phyloP scores from a whole-genome alignment of 2,113 vertebrate genomes.

The Callipepla californica region DNA sequence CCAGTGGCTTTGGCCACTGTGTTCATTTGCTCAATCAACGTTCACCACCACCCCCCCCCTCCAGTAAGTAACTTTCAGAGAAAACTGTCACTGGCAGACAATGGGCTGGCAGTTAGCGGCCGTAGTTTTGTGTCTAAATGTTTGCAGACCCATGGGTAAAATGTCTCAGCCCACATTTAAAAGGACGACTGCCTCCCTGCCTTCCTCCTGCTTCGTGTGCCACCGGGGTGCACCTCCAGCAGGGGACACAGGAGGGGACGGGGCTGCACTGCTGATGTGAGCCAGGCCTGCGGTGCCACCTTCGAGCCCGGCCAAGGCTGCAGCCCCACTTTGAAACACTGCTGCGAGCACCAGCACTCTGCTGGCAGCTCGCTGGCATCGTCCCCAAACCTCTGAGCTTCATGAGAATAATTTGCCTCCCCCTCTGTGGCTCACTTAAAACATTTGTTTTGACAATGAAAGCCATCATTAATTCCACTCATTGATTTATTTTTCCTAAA shows the following conservation, averaged over 20 bases:
- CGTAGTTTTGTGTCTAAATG: slow-evolving; percentile 72
- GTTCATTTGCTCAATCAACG: slow-evolving; percentile 66
- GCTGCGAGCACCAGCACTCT: background rate
- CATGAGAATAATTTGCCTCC: slow-evolving; percentile 10
- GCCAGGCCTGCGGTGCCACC: background rate
- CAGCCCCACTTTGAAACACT: background rate
- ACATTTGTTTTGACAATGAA: slow-evolving; percentile 36
- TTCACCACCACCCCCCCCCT: slow-evolving; percentile 9
- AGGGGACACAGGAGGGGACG: background rate
- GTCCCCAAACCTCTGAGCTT: slow-evolving; percentile 1
- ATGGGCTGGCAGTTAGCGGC: slow-evolving; percentile 74
- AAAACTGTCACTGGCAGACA: slow-evolving; percentile 76
- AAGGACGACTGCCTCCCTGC: slow-evolving; percentile 38
- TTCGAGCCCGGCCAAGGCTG: background rate
- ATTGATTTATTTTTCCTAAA: slow-evolving; percentile 54
- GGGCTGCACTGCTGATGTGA: background rate
- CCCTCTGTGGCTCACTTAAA: slow-evolving; percentile 7
- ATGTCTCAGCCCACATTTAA: slow-evolving; percentile 74
- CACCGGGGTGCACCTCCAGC: background rate
- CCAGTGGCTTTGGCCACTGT: slow-evolving; percentile 49
- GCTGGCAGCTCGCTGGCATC: background rate
- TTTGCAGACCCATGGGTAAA: slow-evolving; percentile 78
- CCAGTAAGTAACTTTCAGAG: slow-evolving; percentile 72
- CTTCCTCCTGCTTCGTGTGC: background rate
- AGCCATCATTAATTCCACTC: background rate